A percentile compares a stretch with the other conserved stretches of the same genome.
Evolutionary conservation across 2,113 vertebrate species (phyloP).

Genomic region (Amia ocellicauda): DNA sequence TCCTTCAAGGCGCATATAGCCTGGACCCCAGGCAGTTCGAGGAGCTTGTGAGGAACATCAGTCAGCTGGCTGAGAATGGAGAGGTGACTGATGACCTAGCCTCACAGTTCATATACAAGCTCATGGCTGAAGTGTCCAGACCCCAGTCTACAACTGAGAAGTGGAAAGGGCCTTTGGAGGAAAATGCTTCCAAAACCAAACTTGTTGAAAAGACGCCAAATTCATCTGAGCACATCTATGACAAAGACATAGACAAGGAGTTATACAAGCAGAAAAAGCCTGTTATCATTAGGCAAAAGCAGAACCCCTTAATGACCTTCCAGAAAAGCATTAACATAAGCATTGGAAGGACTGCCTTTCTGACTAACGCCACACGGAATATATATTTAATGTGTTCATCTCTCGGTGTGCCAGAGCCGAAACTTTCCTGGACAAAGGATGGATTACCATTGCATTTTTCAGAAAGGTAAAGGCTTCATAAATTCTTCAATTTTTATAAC

Average conservation of each 20-base stretch:
- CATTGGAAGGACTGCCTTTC: slow-evolving; percentile 67
- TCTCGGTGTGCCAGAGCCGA: slow-evolving; percentile 46
- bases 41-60: slow-evolving; percentile 76
- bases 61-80: slow-evolving; percentile 67
- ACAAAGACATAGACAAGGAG: slow-evolving; percentile 39
- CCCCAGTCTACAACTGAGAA: slow-evolving; percentile 39
- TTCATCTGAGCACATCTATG: slow-evolving; percentile 41
- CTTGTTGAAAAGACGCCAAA: slow-evolving; percentile 51
- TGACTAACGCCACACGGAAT: slow-evolving; percentile 66
- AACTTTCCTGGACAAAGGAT: slow-evolving; percentile 80
- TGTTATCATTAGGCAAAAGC: slow-evolving; percentile 60
- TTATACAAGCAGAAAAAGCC: slow-evolving; percentile 51
- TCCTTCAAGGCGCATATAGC: slow-evolving; percentile 62
- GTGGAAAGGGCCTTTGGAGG: slow-evolving; percentile 47
- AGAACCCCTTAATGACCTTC: slow-evolving; percentile 54
- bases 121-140: slow-evolving; percentile 64
- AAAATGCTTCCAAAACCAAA: slow-evolving; percentile 38
- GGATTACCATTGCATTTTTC: slow-evolving; percentile 60
- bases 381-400: slow-evolving; percentile 71
- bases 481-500: background rate
- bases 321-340: slow-evolving; percentile 69
- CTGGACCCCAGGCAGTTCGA: slow-evolving; percentile 68
- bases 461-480: slow-evolving; percentile 61
- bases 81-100: slow-evolving; percentile 72
- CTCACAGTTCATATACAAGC: slow-evolving; percentile 69